A percentile compares a stretch with the other conserved stretches of the same genome.
Evolutionary conservation across 1,140 invertebrate species (phyloP).

Genomic region (Apis cerana): DNA sequence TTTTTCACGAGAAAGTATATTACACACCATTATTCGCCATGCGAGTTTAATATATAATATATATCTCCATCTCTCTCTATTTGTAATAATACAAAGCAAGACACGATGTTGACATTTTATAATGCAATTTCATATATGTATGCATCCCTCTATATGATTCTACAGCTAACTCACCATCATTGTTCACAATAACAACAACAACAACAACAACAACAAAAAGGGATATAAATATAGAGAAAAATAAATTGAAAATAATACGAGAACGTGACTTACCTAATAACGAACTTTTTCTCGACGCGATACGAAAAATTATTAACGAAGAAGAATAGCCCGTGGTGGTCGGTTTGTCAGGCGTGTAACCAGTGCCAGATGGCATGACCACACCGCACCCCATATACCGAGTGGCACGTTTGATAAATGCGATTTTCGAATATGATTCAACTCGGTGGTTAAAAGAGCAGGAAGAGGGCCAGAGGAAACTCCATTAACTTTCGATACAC

Average conservation of each 20-base stretch:
- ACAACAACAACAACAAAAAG: neutral
- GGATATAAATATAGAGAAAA: too few species aligned
- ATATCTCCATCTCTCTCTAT: too few species aligned
- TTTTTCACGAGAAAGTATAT: too few species aligned
- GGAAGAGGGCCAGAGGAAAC: neutral
- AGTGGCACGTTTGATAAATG: conserved; percentile 1
- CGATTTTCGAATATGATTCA: conserved; percentile 18
- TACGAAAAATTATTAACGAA: conserved; percentile 25
- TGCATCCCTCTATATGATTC: too few species aligned
- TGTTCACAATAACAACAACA: neutral
- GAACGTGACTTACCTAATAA: neutral
- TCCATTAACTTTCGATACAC: conserved; percentile 23
- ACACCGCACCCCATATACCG: neutral
- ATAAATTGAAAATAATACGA: neutral
- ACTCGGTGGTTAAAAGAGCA: neutral
- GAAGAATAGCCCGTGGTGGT: conserved; percentile 10
- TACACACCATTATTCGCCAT: too few species aligned
- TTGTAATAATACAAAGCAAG: too few species aligned
- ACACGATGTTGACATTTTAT: too few species aligned
- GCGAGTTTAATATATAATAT: too few species aligned
- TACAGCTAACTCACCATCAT: too few species aligned
- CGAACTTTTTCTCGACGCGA: neutral
- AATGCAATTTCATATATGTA: too few species aligned
- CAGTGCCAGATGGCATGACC: conserved; percentile 28
- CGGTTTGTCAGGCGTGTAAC: conserved; percentile 20